A percentile compares a stretch with the other conserved stretches of the same genome.
These are phyloP conservation scores for Agrilus cyanescens DNA, from an alignment of 2,888 invertebrate genomes.

Conservation along the genomic window DNA sequence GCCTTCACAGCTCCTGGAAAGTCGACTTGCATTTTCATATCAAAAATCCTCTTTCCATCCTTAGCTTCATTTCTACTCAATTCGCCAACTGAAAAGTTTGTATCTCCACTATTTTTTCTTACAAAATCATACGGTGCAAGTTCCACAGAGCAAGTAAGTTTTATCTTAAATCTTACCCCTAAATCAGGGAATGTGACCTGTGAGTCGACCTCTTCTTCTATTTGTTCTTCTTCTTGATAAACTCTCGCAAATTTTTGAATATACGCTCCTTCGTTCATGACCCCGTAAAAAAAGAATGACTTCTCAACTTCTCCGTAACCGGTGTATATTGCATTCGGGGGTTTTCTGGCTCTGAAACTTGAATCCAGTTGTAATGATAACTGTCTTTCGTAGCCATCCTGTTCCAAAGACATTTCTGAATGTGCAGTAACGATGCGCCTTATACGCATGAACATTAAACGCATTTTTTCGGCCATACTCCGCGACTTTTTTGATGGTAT, in stretches of 20 bases:
- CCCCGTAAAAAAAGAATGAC: slow-evolving; percentile 29
- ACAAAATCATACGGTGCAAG: too few species aligned
- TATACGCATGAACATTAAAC: slow-evolving; percentile 30
- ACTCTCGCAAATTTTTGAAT: neutral
- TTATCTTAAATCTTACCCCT: too few species aligned
- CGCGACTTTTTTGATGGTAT: slow-evolving; percentile 20
- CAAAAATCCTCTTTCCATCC: too few species aligned
- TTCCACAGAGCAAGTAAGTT: too few species aligned
- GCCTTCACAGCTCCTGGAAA: too few species aligned
- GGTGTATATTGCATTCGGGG: slow-evolving; percentile 27
- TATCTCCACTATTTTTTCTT: too few species aligned
- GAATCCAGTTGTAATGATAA: slow-evolving; percentile 17
- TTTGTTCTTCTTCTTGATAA: too few species aligned
- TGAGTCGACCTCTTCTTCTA: neutral
- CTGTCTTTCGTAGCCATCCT: slow-evolving; percentile 27
- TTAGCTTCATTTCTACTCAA: too few species aligned
- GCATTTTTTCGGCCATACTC: slow-evolving; percentile 23
- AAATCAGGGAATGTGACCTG: neutral
- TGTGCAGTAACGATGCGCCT: slow-evolving; percentile 28
- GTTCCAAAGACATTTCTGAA: slow-evolving; percentile 28
- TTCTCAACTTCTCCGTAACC: slow-evolving; percentile 29
- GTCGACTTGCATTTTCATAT: too few species aligned
- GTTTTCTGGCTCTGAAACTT: slow-evolving; percentile 18
- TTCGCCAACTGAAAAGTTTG: too few species aligned
- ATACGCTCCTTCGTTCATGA: slow-evolving; percentile 28